phyloP scores from a whole-genome alignment of 2,888 invertebrate genomes.

The Pterobdella sp. region DNA sequence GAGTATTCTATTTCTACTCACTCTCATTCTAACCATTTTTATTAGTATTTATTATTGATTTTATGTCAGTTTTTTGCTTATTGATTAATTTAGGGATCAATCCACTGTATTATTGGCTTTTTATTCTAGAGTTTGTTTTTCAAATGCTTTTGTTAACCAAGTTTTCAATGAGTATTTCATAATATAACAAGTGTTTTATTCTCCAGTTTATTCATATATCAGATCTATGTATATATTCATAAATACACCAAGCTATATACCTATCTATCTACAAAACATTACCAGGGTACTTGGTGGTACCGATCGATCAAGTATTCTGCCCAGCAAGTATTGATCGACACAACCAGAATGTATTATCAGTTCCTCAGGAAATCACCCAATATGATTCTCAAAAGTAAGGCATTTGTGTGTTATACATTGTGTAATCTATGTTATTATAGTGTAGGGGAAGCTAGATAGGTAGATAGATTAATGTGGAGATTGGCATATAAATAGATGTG shows the following conservation, averaged over 20 bases:
- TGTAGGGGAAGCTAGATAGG: background rate
- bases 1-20: constrained; percentile 37
- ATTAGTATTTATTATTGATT: background rate
- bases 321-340: constrained; percentile 85
- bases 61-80: background rate
- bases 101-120: no score
- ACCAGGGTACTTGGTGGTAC: constrained; percentile 92
- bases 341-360: constrained; percentile 90
- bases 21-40: background rate
- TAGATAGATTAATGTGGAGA: background rate
- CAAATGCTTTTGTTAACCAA: no score
- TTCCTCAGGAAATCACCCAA: constrained; percentile 91
- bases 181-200: no score
- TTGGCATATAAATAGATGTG: background rate
- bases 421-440: background rate
- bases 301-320: constrained; percentile 91
- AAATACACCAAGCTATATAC: background rate
- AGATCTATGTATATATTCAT: no score
- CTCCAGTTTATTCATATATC: no score
- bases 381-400: constrained; percentile 77
- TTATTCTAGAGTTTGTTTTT: no score
- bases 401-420: constrained; percentile 3
- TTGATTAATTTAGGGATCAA: no score
- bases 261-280: background rate
- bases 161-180: no score